Evolutionary conservation across 2,888 invertebrate species (phyloP).

Genomic region (Aelia acuminata): DNA sequence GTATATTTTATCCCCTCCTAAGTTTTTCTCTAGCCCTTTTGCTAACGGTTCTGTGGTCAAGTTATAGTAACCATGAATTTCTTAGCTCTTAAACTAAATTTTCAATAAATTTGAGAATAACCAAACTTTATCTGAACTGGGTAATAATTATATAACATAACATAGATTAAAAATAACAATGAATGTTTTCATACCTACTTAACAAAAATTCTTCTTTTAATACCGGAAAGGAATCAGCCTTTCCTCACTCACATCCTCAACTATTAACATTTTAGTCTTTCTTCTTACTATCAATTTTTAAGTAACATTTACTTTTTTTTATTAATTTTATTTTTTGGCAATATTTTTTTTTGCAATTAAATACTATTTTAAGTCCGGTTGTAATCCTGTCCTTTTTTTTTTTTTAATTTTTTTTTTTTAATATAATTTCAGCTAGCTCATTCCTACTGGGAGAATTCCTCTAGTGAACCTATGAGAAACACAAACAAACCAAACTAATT

Average conservation of each 20-base stretch:
- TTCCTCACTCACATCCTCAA: slow-evolving; percentile 38
- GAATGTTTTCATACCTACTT: slow-evolving; percentile 40
- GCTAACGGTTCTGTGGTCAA: too few relatives aligned
- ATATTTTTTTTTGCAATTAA: background rate
- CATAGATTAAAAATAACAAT: background rate
- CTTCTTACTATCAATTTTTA: slow-evolving; percentile 16
- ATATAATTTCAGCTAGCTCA: slow-evolving; percentile 3
- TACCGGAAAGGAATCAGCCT: slow-evolving; percentile 10
- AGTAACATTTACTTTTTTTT: background rate
- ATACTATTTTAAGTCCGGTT: slow-evolving; percentile 12
- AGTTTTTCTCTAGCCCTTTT: too few relatives aligned
- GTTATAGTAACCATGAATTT: too few relatives aligned
- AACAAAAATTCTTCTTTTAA: background rate
- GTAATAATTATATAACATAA: background rate
- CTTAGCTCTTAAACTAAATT: too few relatives aligned
- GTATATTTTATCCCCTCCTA: too few relatives aligned
- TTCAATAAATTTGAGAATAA: too few relatives aligned
- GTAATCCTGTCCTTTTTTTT: slow-evolving; percentile 8
- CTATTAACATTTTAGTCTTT: slow-evolving; percentile 13
- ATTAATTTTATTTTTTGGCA: background rate
- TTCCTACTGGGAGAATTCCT: slow-evolving; percentile 38
- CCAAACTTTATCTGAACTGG: background rate
- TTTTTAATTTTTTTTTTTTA: too few relatives aligned
- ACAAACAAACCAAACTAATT: slow-evolving; percentile 38
- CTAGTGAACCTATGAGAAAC: slow-evolving; percentile 42